Conservation (phyloP, 2,113 vertebrate species). For the Athene cunicularia region DNA sequence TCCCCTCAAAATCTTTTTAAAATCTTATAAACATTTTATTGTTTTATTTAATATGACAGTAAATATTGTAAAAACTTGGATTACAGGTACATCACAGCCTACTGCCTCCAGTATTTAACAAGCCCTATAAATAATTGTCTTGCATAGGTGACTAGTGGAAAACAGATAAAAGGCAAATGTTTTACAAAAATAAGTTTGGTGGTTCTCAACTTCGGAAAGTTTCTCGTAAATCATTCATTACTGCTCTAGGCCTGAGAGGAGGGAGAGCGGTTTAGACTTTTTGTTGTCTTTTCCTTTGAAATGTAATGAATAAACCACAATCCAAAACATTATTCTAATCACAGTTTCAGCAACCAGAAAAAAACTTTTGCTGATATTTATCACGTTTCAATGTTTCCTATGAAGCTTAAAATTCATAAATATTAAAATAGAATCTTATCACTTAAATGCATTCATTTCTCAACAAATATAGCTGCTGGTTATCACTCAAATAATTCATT, state of each 20-base stretch:
- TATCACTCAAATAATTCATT: conserved; percentile 33
- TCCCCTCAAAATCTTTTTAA: neutral
- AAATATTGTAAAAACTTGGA: neutral
- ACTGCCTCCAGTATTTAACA: neutral
- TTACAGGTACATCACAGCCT: neutral
- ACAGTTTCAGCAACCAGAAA: neutral
- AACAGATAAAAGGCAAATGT: neutral
- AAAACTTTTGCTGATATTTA: conserved; percentile 12
- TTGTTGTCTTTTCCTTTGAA: conserved; percentile 38
- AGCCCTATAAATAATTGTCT: neutral
- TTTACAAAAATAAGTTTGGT: neutral
- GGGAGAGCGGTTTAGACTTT: neutral
- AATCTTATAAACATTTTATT: neutral
- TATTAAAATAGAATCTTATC: conserved; percentile 38
- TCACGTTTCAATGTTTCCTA: conserved; percentile 9
- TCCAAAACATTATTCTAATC: conserved; percentile 22
- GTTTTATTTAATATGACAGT: neutral
- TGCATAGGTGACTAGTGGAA: neutral
- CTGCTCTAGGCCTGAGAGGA: neutral
- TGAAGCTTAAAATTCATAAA: conserved; percentile 45
- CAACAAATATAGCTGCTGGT: conserved; percentile 22
- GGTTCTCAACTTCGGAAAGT: neutral
- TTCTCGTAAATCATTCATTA: conserved; percentile 1
- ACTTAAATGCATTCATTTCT: neutral
- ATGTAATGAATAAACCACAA: conserved; percentile 22